Evolutionary conservation across 2,113 vertebrate species (phyloP), one percentile per base, ranked within the genome.

Genomic region (Myrmecobius fasciatus): DNA sequence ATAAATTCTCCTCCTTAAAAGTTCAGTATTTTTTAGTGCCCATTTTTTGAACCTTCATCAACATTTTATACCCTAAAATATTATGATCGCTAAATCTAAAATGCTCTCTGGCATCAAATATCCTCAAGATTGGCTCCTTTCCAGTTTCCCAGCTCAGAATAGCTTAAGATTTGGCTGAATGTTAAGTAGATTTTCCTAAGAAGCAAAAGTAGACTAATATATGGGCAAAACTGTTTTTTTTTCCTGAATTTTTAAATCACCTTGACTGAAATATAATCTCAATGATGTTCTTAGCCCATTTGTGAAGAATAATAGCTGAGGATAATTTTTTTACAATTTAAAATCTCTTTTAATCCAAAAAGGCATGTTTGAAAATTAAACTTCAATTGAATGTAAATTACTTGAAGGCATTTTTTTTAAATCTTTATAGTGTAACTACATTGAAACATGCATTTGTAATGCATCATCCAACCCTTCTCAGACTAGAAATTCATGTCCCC

Each of bases 51-150:
- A 91, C 2, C 26, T 93, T 89, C 20, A 43, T 83, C 31, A 94
- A 22, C n/a, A 89, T 95, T 89, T 95, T n/a, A 51, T 31, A 93
- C 17, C 25, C 28, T 83, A 0, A 53, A 7, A 89, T 93, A 89
- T 43, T 91, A 53, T 92, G 43, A 91, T 60, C 24, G 67, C 46
- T 94, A 52, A 93, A 90, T 96, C 91, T 94, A 96, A 75, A 95
- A 95, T 93, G 36, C 46, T 25, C 51, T 88, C 56, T 92, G 3
- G 88, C n/a, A 89, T 0, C 36, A 88, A 11, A 90, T n/a, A 26
- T 90, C 95, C 52, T 96, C 17, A 91, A 9, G 75, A 46, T 22
- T 36, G 0, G 0, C 43, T 91, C 91, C 53, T 96, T 96, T 95
- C 92, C 49, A 91, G 24, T 52, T 93, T 89, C 26, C 75, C 26